These are phyloP conservation scores for Daboia siamensis DNA, from an alignment of 2,113 vertebrate genomes.

Conservation along the genomic window DNA sequence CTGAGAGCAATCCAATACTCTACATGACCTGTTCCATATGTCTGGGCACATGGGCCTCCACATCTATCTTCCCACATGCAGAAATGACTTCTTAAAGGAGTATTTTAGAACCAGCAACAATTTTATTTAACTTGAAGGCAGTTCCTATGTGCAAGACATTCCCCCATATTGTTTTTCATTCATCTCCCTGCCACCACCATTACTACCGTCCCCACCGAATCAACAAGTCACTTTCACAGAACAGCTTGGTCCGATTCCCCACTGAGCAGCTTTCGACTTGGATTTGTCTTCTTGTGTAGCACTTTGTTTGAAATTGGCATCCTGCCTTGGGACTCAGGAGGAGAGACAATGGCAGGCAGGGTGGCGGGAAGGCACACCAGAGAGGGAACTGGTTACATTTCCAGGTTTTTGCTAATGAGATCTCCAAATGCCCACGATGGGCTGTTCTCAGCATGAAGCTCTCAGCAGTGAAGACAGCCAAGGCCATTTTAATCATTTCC, in stretches of 20 bases:
- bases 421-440: constrained; percentile 69
- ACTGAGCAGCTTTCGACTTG: not conserved
- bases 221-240: not conserved
- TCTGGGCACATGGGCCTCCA: not conserved
- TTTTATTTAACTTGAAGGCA: not conserved
- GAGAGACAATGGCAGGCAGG: constrained; percentile 27
- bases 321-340: constrained; percentile 22
- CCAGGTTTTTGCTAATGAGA: constrained; percentile 70
- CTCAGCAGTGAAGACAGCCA: constrained; percentile 58
- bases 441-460: constrained; percentile 64
- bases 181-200: not conserved
- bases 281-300: not conserved
- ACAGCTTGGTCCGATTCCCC: not conserved
- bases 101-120: not conserved
- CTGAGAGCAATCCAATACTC: not conserved
- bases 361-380: constrained; percentile 1
- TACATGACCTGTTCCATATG: not conserved
- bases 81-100: not conserved
- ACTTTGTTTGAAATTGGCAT: not conserved
- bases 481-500: constrained; percentile 92
- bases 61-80: no score
- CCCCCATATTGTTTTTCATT: not conserved
- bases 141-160: not conserved
- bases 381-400: constrained; percentile 24
- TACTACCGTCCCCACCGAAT: not conserved